These are phyloP conservation scores for Alexandromys fortis DNA, from an alignment of 2,113 vertebrate genomes.

Conservation along the genomic window DNA sequence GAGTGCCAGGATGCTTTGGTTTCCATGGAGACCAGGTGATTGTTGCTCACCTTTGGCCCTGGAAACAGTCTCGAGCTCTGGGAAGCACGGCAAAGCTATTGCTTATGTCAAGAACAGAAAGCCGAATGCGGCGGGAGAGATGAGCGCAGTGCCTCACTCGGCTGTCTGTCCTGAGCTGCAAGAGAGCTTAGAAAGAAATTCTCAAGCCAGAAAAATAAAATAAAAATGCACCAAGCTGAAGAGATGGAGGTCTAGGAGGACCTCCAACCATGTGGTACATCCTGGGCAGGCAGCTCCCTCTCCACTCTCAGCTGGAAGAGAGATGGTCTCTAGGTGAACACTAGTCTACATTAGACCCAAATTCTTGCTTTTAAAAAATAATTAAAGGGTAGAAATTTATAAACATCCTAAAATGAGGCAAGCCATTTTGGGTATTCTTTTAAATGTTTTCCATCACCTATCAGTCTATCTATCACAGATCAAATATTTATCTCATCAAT, in stretches of 20 bases:
- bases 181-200: neutral
- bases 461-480: neutral
- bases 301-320: neutral
- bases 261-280: neutral
- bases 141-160: neutral
- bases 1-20: neutral
- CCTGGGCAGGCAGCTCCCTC: rapidly evolving
- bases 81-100: neutral
- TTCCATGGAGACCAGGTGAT: slow-evolving; percentile 74
- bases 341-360: neutral
- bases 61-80: slow-evolving; percentile 73
- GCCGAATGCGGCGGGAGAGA: neutral
- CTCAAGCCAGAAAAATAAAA: neutral
- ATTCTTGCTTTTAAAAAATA: neutral
- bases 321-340: rapidly evolving
- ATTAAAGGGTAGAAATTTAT: neutral
- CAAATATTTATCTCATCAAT: too few relatives aligned
- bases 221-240: neutral
- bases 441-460: neutral
- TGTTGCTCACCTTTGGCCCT: slow-evolving; percentile 74
- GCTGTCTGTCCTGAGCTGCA: neutral
- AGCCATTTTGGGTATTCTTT: neutral
- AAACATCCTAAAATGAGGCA: neutral
- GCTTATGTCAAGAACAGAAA: slow-evolving; percentile 20
- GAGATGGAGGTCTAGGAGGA: neutral